A percentile compares a stretch with the other conserved stretches of the same genome.
Evolutionary conservation across 2,113 vertebrate species (phyloP).

Genomic region (Peromyscus leucopus): DNA sequence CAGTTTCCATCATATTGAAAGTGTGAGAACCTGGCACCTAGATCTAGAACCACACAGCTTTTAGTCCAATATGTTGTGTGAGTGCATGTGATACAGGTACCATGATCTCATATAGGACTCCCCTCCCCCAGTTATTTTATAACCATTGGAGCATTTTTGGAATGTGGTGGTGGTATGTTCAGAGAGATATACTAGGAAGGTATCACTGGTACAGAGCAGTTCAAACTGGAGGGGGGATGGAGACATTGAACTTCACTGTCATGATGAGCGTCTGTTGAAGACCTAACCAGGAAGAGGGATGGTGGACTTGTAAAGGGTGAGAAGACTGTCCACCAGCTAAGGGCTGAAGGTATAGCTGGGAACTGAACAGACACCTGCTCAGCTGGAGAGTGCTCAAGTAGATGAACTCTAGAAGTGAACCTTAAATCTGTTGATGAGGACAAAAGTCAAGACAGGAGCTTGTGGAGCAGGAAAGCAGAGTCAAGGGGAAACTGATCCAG

Average conservation of each 20-base stretch:
- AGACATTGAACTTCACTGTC: neutral
- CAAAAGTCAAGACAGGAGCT: neutral
- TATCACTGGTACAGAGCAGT: neutral
- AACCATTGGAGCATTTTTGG: neutral
- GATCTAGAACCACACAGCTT: neutral
- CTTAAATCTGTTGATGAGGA: neutral
- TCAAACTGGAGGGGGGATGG: neutral
- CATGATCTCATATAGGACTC: neutral
- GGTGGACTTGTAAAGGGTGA: neutral
- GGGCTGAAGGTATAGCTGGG: neutral
- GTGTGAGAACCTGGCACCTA: neutral
- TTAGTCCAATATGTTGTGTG: neutral
- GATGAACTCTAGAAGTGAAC: neutral
- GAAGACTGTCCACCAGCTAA: neutral
- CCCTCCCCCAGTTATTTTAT: neutral
- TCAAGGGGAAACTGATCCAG: neutral
- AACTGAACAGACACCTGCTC: neutral
- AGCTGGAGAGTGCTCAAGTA: too few species aligned
- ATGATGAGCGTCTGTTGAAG: neutral
- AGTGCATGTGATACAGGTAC: neutral
- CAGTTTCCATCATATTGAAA: neutral
- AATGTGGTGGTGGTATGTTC: neutral
- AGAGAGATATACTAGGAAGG: neutral
- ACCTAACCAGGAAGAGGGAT: neutral
- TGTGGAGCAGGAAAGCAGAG: neutral